Conservation (phyloP, 2,113 vertebrate genomes). For the Triplophysa siluroides region DNA sequence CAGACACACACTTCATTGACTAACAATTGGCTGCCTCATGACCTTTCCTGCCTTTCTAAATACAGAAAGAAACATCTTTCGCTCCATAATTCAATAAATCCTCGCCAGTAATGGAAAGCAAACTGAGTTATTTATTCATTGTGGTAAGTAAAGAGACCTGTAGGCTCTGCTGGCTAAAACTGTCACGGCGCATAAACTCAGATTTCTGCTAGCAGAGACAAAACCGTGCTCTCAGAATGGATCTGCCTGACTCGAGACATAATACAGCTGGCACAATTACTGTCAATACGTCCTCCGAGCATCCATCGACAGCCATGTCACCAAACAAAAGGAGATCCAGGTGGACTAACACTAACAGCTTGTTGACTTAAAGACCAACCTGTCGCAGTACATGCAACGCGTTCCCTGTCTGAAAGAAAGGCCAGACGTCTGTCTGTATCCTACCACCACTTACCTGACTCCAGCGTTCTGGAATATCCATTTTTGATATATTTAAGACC, state of each 20-base stretch:
- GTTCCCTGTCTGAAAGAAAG: neutral
- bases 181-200: constrained; percentile 1
- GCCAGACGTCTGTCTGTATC: neutral
- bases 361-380: neutral
- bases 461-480: neutral
- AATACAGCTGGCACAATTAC: constrained; percentile 11
- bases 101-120: neutral
- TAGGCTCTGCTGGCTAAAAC: neutral
- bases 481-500: neutral
- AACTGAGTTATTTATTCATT: constrained; percentile 33
- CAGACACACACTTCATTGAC: constrained; percentile 6
- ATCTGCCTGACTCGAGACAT: constrained; percentile 11
- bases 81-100: constrained; percentile 32
- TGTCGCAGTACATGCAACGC: neutral
- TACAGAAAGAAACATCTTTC: constrained; percentile 24
- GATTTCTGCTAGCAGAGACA: constrained; percentile 15
- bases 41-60: constrained; percentile 15
- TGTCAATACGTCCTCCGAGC: constrained; percentile 14
- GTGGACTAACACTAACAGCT: neutral
- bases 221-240: neutral
- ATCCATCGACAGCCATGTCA: neutral
- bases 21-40: constrained; percentile 10
- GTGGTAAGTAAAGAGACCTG: constrained; percentile 25
- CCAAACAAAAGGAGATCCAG: neutral
- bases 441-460: constrained; percentile 27